phyloP scores from a whole-genome alignment of 2,113 vertebrate species.

The Triplophysa tibetana region DNA sequence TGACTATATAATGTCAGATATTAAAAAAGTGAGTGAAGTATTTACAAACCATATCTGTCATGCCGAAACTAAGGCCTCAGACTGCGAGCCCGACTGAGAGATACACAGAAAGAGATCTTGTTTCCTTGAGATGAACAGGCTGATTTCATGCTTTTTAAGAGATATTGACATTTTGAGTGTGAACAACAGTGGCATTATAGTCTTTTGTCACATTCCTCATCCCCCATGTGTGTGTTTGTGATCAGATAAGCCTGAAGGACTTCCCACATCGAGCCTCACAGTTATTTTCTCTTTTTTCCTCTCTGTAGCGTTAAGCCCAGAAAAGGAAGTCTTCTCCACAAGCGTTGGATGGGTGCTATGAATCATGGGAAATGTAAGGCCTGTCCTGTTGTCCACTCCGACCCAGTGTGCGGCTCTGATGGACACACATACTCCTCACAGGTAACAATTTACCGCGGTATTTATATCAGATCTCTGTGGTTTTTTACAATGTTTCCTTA shows the following conservation, averaged over 20 bases:
- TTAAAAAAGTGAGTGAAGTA: no score
- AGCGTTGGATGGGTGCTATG: slow-evolving; percentile 76
- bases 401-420: slow-evolving; percentile 80
- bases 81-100: no score
- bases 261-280: background rate
- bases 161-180: slow-evolving; percentile 32
- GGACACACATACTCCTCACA: slow-evolving; percentile 84
- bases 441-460: slow-evolving; percentile 65
- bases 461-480: background rate
- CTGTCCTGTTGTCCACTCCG: slow-evolving; percentile 70
- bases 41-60: background rate
- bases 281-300: slow-evolving; percentile 4
- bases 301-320: slow-evolving; percentile 70
- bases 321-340: slow-evolving; percentile 75
- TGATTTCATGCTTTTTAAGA: slow-evolving; percentile 1
- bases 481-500: background rate
- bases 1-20: no score
- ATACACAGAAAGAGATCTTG: background rate
- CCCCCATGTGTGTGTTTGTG: background rate
- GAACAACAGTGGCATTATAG: slow-evolving; percentile 13
- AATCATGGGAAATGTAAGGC: slow-evolving; percentile 82
- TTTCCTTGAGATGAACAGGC: background rate
- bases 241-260: background rate
- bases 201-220: slow-evolving; percentile 17
- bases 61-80: background rate